Conservation (phyloP, 2,797 vertebrate species). For the Gallinago stenura region DNA sequence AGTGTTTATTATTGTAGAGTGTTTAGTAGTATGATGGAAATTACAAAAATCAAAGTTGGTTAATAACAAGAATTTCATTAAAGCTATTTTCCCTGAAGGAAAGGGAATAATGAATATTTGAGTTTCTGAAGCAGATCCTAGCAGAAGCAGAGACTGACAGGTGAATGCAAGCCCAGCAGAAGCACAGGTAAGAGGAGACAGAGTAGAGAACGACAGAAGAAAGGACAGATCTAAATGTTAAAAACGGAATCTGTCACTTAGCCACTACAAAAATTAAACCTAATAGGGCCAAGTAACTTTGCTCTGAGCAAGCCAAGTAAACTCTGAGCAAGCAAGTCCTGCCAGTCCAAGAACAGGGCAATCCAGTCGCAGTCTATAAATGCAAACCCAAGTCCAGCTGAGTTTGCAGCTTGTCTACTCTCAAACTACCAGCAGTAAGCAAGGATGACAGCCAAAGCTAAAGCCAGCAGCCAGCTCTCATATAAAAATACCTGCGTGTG, state of each 20-base stretch:
- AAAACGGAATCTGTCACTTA: not conserved
- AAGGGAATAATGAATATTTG: not conserved
- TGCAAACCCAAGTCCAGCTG: conserved; percentile 1
- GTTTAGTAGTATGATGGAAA: not conserved
- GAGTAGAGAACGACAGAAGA: not conserved
- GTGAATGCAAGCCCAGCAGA: not conserved
- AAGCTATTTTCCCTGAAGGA: not conserved
- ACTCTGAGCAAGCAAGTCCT: not conserved
- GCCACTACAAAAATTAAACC: not conserved
- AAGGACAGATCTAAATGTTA: not conserved
- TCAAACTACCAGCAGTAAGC: conserved; percentile 19
- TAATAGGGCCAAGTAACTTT: not conserved
- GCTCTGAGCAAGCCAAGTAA: not conserved
- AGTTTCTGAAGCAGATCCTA: not conserved
- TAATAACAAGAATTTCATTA: not conserved
- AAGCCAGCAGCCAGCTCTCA: not conserved
- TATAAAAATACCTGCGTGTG: not conserved
- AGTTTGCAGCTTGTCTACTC: conserved; percentile 39
- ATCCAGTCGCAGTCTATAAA: not conserved
- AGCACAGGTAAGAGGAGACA: not conserved
- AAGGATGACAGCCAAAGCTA: conserved; percentile 14
- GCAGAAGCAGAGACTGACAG: not conserved
- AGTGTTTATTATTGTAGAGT: not conserved
- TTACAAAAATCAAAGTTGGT: not conserved
- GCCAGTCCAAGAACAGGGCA: not conserved